These are phyloP conservation scores for Elachura formosa DNA, from an alignment of 2,113 vertebrate species.

Conservation along the genomic window DNA sequence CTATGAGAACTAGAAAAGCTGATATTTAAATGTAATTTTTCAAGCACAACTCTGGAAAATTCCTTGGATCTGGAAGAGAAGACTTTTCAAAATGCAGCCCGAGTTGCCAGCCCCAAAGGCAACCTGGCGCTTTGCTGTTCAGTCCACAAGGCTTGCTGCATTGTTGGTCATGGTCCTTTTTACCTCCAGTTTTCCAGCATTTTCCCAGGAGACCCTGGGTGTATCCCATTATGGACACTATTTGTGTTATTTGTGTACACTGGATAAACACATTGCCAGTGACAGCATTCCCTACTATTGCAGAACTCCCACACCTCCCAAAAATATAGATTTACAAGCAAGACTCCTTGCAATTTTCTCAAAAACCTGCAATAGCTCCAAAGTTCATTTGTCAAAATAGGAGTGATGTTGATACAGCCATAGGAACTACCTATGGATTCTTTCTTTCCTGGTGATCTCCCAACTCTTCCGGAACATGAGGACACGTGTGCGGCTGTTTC, in stretches of 20 bases:
- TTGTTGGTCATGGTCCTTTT: neutral
- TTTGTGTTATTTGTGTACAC: accelerated
- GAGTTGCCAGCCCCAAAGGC: neutral
- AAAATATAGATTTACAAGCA: neutral
- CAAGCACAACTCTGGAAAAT: neutral
- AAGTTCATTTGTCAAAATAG: neutral
- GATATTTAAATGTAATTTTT: neutral
- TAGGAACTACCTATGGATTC: neutral
- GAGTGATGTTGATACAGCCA: neutral
- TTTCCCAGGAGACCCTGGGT: neutral
- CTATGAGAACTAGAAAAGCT: neutral
- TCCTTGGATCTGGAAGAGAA: neutral
- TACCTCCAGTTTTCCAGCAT: neutral
- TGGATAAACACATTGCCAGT: accelerated
- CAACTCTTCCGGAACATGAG: neutral
- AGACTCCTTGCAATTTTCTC: neutral
- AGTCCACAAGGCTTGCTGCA: neutral
- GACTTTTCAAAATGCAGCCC: neutral
- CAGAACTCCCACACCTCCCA: neutral
- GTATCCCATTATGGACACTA: neutral
- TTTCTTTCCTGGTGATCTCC: neutral
- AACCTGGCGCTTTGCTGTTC: neutral
- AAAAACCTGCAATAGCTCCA: neutral
- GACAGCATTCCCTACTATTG: neutral
- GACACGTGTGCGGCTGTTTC: neutral